These are phyloP conservation scores for Cyanoderma ruficeps DNA, from an alignment of 2,113 vertebrate species.

Conservation along the genomic window DNA sequence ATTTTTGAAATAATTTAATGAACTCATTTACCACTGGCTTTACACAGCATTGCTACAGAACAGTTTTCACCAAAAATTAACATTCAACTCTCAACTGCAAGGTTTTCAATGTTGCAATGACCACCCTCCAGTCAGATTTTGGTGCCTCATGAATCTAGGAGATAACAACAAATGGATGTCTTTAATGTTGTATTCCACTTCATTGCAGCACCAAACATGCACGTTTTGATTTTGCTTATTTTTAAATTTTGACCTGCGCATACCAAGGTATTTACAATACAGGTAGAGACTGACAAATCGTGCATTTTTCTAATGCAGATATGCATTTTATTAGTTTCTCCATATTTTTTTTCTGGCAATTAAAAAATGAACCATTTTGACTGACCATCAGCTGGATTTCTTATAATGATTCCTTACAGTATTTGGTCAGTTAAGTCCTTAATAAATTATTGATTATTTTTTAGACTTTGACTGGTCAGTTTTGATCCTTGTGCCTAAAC, in stretches of 20 bases:
- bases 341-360: background rate
- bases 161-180: background rate
- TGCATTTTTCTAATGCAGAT: background rate
- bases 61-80: background rate
- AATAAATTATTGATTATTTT: background rate
- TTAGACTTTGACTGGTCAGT: background rate
- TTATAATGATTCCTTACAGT: background rate
- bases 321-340: background rate
- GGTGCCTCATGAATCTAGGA: background rate
- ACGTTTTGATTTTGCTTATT: background rate
- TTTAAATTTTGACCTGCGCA: background rate
- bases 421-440: background rate
- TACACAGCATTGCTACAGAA: background rate
- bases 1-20: background rate
- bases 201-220: background rate
- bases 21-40: background rate
- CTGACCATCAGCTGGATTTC: background rate
- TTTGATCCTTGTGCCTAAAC: background rate
- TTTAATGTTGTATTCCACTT: background rate
- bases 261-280: background rate
- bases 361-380: background rate
- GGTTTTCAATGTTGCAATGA: background rate
- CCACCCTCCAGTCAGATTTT: background rate
- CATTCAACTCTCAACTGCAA: background rate
- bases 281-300: background rate